A percentile compares a stretch with the other conserved stretches of the same genome.
These are phyloP conservation scores for Ecdyonurus torrentis DNA, from an alignment of 2,888 invertebrate species.

Conservation along the genomic window DNA sequence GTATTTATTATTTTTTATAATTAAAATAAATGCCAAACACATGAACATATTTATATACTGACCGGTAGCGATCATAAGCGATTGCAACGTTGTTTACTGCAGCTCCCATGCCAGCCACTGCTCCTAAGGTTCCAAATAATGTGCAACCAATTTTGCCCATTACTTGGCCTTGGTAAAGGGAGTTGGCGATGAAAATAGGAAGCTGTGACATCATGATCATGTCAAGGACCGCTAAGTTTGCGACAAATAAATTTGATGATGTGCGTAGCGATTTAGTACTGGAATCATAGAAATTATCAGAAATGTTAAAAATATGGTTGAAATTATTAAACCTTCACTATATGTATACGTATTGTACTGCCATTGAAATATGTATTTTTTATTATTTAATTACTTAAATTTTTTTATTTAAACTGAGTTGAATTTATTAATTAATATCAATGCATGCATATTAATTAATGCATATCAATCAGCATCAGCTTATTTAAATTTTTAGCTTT, in stretches of 20 bases:
- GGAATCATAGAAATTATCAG: slow-evolving; percentile 14
- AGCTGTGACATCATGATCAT: slow-evolving; percentile 51
- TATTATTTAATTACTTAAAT: too few species aligned
- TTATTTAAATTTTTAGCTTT: too few species aligned
- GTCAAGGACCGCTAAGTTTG: slow-evolving; percentile 53
- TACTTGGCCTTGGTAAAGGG: slow-evolving; percentile 37
- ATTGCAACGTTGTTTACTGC: slow-evolving; percentile 53
- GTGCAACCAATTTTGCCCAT: slow-evolving; percentile 50
- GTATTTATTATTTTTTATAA: too few species aligned
- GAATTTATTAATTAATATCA: too few species aligned
- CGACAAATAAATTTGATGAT: slow-evolving; percentile 51
- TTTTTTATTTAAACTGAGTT: too few species aligned
- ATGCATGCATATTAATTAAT: too few species aligned
- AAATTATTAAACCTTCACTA: too few species aligned
- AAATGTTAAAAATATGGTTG: slow-evolving; percentile 9
- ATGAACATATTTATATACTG: too few species aligned
- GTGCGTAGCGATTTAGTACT: slow-evolving; percentile 51
- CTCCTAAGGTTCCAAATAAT: slow-evolving; percentile 42
- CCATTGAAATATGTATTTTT: too few species aligned
- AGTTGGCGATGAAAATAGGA: slow-evolving; percentile 44
- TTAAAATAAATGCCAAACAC: too few species aligned
- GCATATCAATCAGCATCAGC: too few species aligned
- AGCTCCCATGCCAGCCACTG: slow-evolving; percentile 48
- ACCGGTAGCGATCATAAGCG: slow-evolving; percentile 51
- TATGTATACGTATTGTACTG: too few species aligned